Base-by-base conservation (phyloP, 2,888 invertebrate genomes). In the Netelia fuscicornis region DNA sequence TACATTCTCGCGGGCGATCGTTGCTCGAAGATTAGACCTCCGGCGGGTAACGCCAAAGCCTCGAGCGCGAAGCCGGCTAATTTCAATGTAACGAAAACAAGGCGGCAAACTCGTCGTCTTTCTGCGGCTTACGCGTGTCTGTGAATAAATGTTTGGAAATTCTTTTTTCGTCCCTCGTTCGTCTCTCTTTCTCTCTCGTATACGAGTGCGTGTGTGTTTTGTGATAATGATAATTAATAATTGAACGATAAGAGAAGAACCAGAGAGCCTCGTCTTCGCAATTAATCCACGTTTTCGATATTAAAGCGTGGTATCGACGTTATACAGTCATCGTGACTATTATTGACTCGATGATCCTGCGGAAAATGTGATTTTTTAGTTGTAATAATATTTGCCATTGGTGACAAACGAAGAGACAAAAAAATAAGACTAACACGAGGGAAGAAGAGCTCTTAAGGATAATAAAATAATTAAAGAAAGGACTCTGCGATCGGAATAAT, bases 171-270 rank as follows among this genome's bases (percentile, higher is more conserved):
- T 30, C 30, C 9, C 65, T 20, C 74, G 25, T 20, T 60, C 54
- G 8, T 64, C 58, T 72, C 17, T 17, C 48, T 37, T 13, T 20
- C 6, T 42, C 56, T 68, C 71, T 67, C 67, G 20, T 17, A 56
- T 37, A 9, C 10, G 42, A 17, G 64, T 30, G 48, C 11, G 42
- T 65, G 76, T 42, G 75, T 48, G 58, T 62, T 71, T 67, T n/a
- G 30, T 60, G 48, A 78, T 58, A 80, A 84, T 75, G 76, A 80
- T 72, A 71, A 84, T 75, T 80, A 65, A 80, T 70, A 64, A 84
- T 58, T 60, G 17, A 76, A 60, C 58, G 84, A 84, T 80, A 80
- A 80, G 67, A 75, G 44, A 52, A 17, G 13, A 30, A 11, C 68
- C 17, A 23, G 9, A 25, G n/a, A 68, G 54, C 48, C 8, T 1